Base-by-base conservation (phyloP, 2,797 vertebrate genomes). In the Odontamblyopus lacepedii region DNA sequence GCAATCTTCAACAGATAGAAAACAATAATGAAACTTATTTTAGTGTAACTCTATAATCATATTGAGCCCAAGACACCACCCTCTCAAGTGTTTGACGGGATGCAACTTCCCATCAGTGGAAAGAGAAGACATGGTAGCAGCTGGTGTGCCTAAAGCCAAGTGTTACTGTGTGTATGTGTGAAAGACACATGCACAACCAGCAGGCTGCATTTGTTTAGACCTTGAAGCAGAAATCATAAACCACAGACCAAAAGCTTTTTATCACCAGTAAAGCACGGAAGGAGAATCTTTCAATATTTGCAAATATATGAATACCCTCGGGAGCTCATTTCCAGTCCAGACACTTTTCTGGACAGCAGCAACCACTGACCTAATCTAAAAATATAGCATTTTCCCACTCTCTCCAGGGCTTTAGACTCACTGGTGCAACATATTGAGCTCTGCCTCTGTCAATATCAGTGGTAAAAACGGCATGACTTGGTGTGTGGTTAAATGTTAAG, bases 151-250 rank as follows among this genome's bases (percentile, higher is more conserved):
- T n/a, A 0, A 29, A 74, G 85, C 72, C 50, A 35, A 0, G 7
- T 30, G 71, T 59, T 16, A 50, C 70, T 66, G 76, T 72, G n/a
- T 50, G 57, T 32, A 50, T 9, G 67, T 5, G 51, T 59, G 68
- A 84, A 50, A 12, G 59, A 66, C 29, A 44, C 4, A 55, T 13
- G 29, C 23, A n/a, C 13, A 29, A 67, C 18, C 23, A 61, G 60
- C 50, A 50, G 50, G 23, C 4, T 32, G 70, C 26, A 65, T 53
- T 44, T 29, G 50, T 35, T 55, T 48, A 68, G 76, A 29, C 51
- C 67, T 71, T 67, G 72, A 78, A 78, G 79, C 70, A 77, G 44
- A 26, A 75, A 77, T 48, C 74, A 72, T 77, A 70, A 78, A 86
- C 61, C 79, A 68, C 71, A 74, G 61, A 51, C 66, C 67, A 38